phyloP scores from a whole-genome alignment of 2,888 invertebrate genomes.

The Hipparchia sbordonii region DNA sequence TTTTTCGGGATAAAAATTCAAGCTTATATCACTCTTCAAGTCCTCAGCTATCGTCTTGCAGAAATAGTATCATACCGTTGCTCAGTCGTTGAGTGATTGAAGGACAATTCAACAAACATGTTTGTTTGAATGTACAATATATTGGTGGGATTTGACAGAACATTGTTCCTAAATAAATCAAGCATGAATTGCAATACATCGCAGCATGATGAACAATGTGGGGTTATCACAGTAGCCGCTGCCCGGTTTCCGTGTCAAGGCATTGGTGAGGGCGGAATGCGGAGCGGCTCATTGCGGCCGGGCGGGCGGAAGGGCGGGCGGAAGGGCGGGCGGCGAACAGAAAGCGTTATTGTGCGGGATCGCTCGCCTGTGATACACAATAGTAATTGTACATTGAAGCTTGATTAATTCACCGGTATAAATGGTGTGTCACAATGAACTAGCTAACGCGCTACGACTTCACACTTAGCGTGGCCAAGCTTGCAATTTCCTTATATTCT shows the following conservation, averaged over 20 bases:
- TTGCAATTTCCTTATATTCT: too few species aligned
- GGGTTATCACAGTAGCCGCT: neutral
- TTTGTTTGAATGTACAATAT: too few species aligned
- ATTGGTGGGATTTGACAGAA: too few species aligned
- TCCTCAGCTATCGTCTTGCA: too few species aligned
- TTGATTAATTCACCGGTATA: neutral
- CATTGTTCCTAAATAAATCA: neutral
- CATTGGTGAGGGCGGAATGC: neutral
- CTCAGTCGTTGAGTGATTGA: too few species aligned
- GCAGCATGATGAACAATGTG: neutral
- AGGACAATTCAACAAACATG: too few species aligned
- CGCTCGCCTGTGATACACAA: neutral
- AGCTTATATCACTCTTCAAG: too few species aligned
- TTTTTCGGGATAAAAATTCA: too few species aligned
- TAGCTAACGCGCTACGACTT: neutral
- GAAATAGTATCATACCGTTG: too few species aligned
- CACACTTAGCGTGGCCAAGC: neutral
- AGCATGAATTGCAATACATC: neutral
- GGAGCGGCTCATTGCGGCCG: neutral
- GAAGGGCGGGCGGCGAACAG: neutral
- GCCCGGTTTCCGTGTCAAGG: neutral
- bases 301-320: neutral
- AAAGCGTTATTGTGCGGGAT: neutral
- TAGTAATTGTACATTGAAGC: conserved; percentile 4
- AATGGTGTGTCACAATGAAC: neutral